Percentiles rank a stretch among this genome's conserved stretches.
Evolutionary conservation across 2,888 invertebrate genomes (phyloP).

Genomic region (Cheilosia vulpina): DNA sequence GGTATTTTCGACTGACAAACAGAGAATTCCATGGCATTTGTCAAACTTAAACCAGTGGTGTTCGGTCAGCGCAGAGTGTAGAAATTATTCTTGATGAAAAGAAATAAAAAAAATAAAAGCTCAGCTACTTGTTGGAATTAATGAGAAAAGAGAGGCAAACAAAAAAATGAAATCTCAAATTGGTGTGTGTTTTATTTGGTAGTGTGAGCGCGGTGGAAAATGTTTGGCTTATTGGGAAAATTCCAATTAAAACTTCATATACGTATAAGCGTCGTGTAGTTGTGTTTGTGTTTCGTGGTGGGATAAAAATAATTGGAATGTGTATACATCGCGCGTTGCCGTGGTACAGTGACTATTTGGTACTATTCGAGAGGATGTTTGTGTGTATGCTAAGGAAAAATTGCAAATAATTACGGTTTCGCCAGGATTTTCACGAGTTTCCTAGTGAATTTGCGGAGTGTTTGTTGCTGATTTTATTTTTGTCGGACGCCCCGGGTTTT

Average conservation of each 20-base stretch:
- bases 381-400: too few relatives aligned
- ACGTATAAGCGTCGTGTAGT: constrained; percentile 7
- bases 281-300: constrained; percentile 55
- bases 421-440: too few relatives aligned
- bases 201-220: constrained; percentile 58
- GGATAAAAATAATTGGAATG: constrained; percentile 46
- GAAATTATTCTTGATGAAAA: background rate
- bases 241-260: constrained; percentile 56
- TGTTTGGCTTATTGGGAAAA: constrained; percentile 72
- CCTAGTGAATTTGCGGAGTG: too few relatives aligned
- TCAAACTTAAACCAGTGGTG: constrained; percentile 49
- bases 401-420: too few relatives aligned
- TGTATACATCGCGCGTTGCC: constrained; percentile 46
- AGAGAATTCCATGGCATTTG: constrained; percentile 40
- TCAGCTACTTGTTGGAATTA: constrained; percentile 73
- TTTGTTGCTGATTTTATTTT: too few relatives aligned
- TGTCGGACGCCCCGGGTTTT: too few relatives aligned
- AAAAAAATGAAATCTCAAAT: constrained; percentile 47
- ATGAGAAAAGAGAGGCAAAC: constrained; percentile 62
- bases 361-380: too few relatives aligned
- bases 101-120: constrained; percentile 35
- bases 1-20: constrained; percentile 23
- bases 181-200: constrained; percentile 48
- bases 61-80: constrained; percentile 8
- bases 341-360: constrained; percentile 14